Percentiles rank a stretch among this genome's conserved stretches.
These are phyloP conservation scores for Microplitis deprimator DNA, from an alignment of 2,888 invertebrate species.

Conservation along the genomic window DNA sequence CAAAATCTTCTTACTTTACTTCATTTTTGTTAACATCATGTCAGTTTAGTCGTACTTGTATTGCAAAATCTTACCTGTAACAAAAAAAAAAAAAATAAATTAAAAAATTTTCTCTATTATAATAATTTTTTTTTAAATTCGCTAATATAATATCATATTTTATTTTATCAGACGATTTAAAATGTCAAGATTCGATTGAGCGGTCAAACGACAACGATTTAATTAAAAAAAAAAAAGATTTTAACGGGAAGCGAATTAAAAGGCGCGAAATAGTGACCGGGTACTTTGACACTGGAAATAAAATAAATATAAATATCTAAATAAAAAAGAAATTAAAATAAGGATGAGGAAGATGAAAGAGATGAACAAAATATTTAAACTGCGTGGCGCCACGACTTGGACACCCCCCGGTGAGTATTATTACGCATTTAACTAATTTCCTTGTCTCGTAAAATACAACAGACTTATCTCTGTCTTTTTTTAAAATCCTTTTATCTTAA, in stretches of 20 bases:
- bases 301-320: conserved; percentile 19
- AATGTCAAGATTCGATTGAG: neutral
- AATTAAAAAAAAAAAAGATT: neutral
- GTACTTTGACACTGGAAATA: conserved; percentile 22
- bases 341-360: conserved; percentile 29
- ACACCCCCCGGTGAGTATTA: conserved; percentile 60
- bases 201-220: conserved; percentile 22
- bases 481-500: conserved; percentile 13
- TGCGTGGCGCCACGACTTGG: conserved; percentile 48
- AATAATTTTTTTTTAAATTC: too few relatives aligned
- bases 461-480: conserved; percentile 48
- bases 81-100: conserved; percentile 56
- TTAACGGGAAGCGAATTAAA: conserved; percentile 21
- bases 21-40: too few relatives aligned
- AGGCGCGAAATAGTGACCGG: conserved; percentile 26
- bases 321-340: conserved; percentile 13
- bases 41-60: conserved; percentile 7
- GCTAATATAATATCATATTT: too few relatives aligned
- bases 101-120: neutral
- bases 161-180: neutral
- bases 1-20: too few relatives aligned
- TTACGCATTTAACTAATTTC: conserved; percentile 68
- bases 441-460: conserved; percentile 65
- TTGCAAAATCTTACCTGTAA: conserved; percentile 54
- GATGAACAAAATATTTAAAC: conserved; percentile 41